Evolutionary conservation across 2,797 vertebrate genomes (phyloP), one percentile per base, ranked within the genome.

Genomic region (Chaetodon trifasciatus): DNA sequence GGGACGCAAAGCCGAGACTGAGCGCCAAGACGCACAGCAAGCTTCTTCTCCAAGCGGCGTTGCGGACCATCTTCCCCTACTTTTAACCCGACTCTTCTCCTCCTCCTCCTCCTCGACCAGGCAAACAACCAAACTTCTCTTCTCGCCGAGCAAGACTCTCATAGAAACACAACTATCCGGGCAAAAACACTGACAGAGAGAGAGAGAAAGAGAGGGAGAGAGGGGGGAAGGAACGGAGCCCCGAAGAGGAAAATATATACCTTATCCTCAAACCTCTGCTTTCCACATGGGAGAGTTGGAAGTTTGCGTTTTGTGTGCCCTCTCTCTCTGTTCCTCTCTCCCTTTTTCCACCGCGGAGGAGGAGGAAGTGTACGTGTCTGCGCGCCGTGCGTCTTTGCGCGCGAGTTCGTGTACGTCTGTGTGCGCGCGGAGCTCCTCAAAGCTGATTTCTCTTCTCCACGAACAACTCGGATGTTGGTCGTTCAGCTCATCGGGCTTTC

Each of bases 1-100:
- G 95, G 83, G 96, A 93, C 89, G 96, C 93, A 85, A 96, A 96
- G 91, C 97, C 95, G 79, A 97, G 95, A 89, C 96, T 93, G 87
- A 98, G 95, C 86, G 93, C 95, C 90, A 99, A 93, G 90, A 96
- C 91, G 92, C 96, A 97, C 88, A 97, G 88, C 80, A 88, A 93
- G 93, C 94, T 94, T 68, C 90, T 83, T 88, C 92, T 90, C 90
- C 92, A 89, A 77, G 93, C 93, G 91, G 92, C 94, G 90, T 94
- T 95, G 93, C 94, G 95, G 95, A 96, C 96, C 97, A 98, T 98
- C 95, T 96, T 93, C 88, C 96, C 77, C 91, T 88, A 92, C 89
- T 92, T 93, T 88, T 74, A 74, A 93, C 82, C 92, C 82, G 88
- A 92, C 87, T 91, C 88, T 91, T 93, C 86, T 86, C 76, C 85